Percentiles rank a stretch among this genome's conserved stretches.
phyloP scores from a whole-genome alignment of 2,888 invertebrate genomes.

The Tenthredo mesomela region DNA sequence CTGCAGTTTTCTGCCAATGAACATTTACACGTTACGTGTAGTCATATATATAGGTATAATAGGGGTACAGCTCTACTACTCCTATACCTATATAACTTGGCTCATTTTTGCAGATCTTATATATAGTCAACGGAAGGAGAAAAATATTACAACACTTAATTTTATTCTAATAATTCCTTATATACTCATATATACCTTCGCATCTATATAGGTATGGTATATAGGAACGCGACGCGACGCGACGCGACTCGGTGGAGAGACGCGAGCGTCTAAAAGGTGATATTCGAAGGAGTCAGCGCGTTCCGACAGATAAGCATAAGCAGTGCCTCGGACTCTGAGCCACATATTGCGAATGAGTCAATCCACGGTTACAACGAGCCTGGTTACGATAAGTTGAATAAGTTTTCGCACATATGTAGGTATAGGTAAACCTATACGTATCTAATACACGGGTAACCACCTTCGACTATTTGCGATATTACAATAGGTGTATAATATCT shows the following conservation, averaged over 20 bases:
- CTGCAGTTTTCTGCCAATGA: background rate
- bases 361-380: background rate
- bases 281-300: conserved; percentile 73
- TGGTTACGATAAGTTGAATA: conserved; percentile 23
- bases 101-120: background rate
- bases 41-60: background rate
- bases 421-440: too few species aligned
- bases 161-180: background rate
- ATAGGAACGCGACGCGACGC: conserved; percentile 11
- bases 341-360: conserved; percentile 28
- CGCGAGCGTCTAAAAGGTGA: conserved; percentile 57
- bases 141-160: background rate
- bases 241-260: background rate
- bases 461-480: background rate
- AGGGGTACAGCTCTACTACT: background rate
- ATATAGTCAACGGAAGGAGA: background rate
- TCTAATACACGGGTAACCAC: background rate
- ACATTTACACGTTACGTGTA: background rate
- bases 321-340: conserved; percentile 33
- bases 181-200: background rate
- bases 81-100: background rate
- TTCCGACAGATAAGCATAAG: conserved; percentile 56
- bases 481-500: background rate
- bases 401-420: background rate
- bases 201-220: background rate